These are phyloP conservation scores for Eudasyphora cyanicolor DNA, from an alignment of 2,888 invertebrate genomes.

Conservation along the genomic window DNA sequence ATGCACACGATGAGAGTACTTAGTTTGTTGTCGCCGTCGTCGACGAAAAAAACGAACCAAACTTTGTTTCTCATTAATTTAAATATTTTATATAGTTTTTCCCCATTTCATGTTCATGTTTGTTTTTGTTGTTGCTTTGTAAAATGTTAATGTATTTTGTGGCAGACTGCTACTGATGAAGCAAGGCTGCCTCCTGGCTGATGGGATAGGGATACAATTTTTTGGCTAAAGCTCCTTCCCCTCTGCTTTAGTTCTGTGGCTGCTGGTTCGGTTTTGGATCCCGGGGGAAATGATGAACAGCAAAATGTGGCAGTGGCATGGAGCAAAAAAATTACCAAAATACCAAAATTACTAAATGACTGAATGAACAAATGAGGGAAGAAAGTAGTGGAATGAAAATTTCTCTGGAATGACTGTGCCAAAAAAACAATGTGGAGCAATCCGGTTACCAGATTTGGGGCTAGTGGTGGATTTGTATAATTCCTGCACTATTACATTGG, in stretches of 20 bases:
- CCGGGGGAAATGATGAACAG: background rate
- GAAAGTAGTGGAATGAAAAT: background rate
- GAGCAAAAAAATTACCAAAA: too few species aligned
- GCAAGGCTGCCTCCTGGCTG: background rate
- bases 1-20: background rate
- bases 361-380: background rate
- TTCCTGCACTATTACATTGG: background rate
- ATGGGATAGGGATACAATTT: background rate
- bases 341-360: too few species aligned
- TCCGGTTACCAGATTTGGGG: background rate
- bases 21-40: background rate
- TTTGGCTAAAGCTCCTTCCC: background rate
- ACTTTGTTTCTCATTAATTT: conserved; percentile 40
- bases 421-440: background rate
- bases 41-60: too few species aligned
- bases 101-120: too few species aligned
- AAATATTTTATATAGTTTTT: conserved; percentile 53
- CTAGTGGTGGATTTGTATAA: background rate
- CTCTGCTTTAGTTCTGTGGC: background rate
- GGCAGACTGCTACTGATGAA: background rate
- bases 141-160: conserved; percentile 24
- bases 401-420: background rate
- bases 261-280: background rate
- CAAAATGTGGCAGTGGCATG: background rate
- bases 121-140: background rate